These are phyloP conservation scores for Ceriagrion tenellum DNA, from an alignment of 2,888 invertebrate species.

Conservation along the genomic window DNA sequence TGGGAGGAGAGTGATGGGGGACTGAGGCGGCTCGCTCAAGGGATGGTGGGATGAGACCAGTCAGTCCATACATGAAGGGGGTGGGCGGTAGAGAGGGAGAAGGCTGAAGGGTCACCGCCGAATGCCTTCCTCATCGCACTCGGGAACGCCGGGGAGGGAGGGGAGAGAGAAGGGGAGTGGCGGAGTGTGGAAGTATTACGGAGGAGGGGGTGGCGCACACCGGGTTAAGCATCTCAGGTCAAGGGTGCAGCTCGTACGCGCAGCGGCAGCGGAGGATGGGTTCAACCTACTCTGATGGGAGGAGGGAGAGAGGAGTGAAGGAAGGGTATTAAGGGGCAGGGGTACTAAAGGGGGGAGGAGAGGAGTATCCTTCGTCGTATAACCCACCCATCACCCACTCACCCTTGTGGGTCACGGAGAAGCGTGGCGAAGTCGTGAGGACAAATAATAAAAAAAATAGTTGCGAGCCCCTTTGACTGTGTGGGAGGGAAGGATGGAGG, in stretches of 20 bases:
- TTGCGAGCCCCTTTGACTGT: background rate
- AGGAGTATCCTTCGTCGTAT: too few relatives aligned
- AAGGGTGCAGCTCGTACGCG: background rate
- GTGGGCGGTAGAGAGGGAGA: background rate
- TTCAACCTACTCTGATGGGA: too few relatives aligned
- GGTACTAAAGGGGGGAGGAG: too few relatives aligned
- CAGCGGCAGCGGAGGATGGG: background rate
- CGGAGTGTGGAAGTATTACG: background rate
- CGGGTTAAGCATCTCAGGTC: background rate
- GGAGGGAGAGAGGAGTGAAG: too few relatives aligned
- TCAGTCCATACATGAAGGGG: background rate
- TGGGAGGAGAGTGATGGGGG: too few relatives aligned
- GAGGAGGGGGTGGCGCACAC: background rate
- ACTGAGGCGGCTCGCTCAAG: too few relatives aligned
- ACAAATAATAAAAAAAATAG: too few relatives aligned
- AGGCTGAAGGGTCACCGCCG: background rate
- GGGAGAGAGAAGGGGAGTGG: background rate
- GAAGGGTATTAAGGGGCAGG: too few relatives aligned
- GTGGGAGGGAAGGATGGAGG: background rate
- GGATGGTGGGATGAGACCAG: background rate
- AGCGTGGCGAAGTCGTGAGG: background rate
- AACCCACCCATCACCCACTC: too few relatives aligned
- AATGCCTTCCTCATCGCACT: background rate
- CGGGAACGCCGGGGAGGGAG: background rate
- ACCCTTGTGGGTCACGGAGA: background rate